Base-by-base conservation (phyloP, 2,888 invertebrate species). In the Platycheirus albimanus region DNA sequence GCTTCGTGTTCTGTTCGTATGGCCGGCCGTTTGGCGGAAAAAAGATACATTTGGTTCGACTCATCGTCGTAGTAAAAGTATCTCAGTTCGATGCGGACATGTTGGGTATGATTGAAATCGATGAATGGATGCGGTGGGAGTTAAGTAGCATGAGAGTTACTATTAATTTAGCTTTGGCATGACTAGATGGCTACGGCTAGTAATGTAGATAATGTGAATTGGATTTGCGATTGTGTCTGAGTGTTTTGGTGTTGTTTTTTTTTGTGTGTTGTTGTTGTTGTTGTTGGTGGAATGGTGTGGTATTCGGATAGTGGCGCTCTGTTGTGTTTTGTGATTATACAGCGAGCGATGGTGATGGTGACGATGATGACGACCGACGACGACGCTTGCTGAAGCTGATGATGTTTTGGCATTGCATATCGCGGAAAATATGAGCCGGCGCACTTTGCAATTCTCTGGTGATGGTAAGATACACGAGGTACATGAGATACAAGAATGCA, bases 381-480 rank as follows among this genome's bases (percentile, higher is more conserved):
- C 30, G 28, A 13, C 63, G 30, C 38, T 24, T 24, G 49, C 51
- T n/a, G 51, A 51, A 51, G 51, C 41, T 49, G 33, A 13, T 54
- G n/a, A 15, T 70, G 51, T 30, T 45, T 41, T 15, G 49, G 13
- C 49, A 56, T 78, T 74, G 56, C 69, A 78, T 83, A 64, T 78
- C 69, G 78, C 69, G 58, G 63, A 69, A 74, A 83, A 74, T 78
- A 43, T 74, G 78, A 83, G 83, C 63, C 83, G 78, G 83, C 78
- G 78, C 78, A 78, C 72, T 83, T 77, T 72, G 83, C 78, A 83
- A 67, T 72, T 72, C 38, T 28, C 52, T 17, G 47, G 49, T 24
- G 54, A 36, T n/a, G n/a, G n/a, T n/a, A n/a, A n/a, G 61, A 47
- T 67, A 61, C 66, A 6, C n/a, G n/a, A n/a, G n/a, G 41, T 28